Conservation (phyloP, 2,797 vertebrate genomes). For the Sebastes variabilis region DNA sequence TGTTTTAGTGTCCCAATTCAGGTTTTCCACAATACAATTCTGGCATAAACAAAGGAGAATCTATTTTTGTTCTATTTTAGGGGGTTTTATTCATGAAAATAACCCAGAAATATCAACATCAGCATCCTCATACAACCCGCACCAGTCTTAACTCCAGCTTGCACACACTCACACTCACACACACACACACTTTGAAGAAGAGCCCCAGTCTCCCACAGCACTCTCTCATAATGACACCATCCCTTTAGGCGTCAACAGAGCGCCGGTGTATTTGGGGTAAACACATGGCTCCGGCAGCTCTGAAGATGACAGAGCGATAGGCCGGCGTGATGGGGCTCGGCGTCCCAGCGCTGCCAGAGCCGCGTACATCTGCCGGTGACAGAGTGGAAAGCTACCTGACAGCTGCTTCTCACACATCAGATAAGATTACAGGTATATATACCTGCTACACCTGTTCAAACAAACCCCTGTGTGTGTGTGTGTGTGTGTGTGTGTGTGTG, state of each 20-base stretch:
- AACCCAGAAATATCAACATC: conserved; percentile 23
- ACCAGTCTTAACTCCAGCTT: neutral
- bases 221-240: conserved; percentile 63
- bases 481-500: conserved; percentile 72
- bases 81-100: neutral
- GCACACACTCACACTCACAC: neutral
- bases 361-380: conserved; percentile 45
- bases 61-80: no score
- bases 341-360: conserved; percentile 11
- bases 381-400: conserved; percentile 67
- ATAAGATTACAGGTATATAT: conserved; percentile 77
- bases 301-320: conserved; percentile 58
- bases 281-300: conserved; percentile 59
- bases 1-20: neutral
- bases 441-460: conserved; percentile 72
- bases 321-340: conserved; percentile 8
- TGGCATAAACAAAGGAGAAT: neutral
- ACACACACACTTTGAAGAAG: conserved; percentile 35
- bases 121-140: neutral
- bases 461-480: conserved; percentile 19
- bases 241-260: conserved; percentile 70
- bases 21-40: neutral
- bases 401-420: conserved; percentile 74
- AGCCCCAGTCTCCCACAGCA: conserved; percentile 54
- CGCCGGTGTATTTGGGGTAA: conserved; percentile 66